These are phyloP conservation scores for Hycleus cichorii DNA, from an alignment of 1,140 invertebrate species.

Conservation along the genomic window DNA sequence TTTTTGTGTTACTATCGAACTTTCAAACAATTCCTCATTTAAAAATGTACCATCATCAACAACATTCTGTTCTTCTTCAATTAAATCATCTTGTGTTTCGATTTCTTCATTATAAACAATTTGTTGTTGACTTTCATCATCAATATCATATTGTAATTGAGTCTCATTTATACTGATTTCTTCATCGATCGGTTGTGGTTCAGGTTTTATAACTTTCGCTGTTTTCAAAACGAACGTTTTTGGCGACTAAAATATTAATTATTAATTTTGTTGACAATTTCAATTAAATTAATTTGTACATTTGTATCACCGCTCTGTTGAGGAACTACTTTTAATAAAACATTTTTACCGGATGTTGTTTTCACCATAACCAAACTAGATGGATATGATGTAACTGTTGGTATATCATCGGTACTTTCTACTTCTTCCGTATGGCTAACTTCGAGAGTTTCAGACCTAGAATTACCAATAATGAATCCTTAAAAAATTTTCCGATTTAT, in stretches of 20 bases:
- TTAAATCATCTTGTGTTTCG: conserved; percentile 9
- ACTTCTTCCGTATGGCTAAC: conserved; percentile 22
- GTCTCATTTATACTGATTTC: conserved; percentile 21
- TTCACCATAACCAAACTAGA: conserved; percentile 39
- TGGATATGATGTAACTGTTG: conserved; percentile 22
- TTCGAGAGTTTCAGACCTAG: conserved; percentile 19
- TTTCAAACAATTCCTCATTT: conserved; percentile 29
- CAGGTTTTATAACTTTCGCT: conserved; percentile 20
- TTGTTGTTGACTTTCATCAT: conserved; percentile 18
- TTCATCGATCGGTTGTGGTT: neutral
- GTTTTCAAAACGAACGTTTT: conserved; percentile 30
- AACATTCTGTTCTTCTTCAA: conserved; percentile 6
- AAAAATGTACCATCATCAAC: conserved; percentile 24
- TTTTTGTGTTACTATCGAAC: conserved; percentile 21
- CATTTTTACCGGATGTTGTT: conserved; percentile 39
- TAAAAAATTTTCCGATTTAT: too few species aligned
- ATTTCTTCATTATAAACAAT: conserved; percentile 13
- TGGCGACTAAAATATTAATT: conserved; percentile 15
- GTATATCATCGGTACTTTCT: conserved; percentile 14
- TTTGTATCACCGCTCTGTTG: conserved; percentile 25
- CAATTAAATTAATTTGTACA: conserved; percentile 3
- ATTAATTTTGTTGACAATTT: neutral
- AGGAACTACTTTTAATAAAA: conserved; percentile 38
- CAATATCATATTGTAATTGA: conserved; percentile 18
- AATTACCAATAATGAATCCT: neutral